A percentile compares a stretch with the other conserved stretches of the same genome.
phyloP scores from a whole-genome alignment of 64 coral and sea anemone species.

The Porites australiensis region DNA sequence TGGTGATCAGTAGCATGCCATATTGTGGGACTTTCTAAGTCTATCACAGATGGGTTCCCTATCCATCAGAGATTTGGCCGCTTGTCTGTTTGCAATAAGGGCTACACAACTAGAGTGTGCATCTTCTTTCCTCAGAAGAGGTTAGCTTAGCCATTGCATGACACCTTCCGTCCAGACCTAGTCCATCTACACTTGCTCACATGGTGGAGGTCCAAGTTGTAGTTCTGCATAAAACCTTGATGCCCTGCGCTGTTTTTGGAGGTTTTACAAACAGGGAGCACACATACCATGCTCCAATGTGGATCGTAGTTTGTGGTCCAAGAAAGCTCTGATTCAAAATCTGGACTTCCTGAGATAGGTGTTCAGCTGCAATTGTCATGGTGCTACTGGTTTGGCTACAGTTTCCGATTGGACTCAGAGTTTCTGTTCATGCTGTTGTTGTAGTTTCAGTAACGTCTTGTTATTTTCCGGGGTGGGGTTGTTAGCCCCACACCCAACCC shows the following conservation, averaged over 20 bases:
- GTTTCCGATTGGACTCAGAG: background rate
- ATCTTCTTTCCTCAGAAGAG: background rate
- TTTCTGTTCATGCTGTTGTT: background rate
- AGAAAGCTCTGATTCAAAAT: background rate
- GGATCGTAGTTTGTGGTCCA: background rate
- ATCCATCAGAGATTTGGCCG: background rate
- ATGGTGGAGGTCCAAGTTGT: background rate
- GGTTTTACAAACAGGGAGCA: no score
- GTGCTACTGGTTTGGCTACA: background rate
- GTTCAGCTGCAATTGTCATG: background rate
- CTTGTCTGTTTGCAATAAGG: constrained; percentile 10
- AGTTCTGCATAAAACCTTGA: background rate
- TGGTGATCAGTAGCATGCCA: no score
- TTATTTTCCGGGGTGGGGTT: background rate
- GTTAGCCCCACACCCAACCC: background rate
- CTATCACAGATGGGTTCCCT: constrained; percentile 7
- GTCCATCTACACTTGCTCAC: background rate
- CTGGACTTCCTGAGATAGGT: background rate
- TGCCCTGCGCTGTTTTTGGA: background rate
- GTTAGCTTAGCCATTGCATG: background rate
- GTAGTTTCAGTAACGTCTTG: background rate
- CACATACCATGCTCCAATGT: background rate
- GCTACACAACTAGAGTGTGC: constrained; percentile 1
- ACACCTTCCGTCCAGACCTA: constrained; percentile 12
- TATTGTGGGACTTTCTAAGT: no score